These are phyloP conservation scores for Crepidodera aurea DNA, from an alignment of 2,888 invertebrate genomes.

Conservation along the genomic window DNA sequence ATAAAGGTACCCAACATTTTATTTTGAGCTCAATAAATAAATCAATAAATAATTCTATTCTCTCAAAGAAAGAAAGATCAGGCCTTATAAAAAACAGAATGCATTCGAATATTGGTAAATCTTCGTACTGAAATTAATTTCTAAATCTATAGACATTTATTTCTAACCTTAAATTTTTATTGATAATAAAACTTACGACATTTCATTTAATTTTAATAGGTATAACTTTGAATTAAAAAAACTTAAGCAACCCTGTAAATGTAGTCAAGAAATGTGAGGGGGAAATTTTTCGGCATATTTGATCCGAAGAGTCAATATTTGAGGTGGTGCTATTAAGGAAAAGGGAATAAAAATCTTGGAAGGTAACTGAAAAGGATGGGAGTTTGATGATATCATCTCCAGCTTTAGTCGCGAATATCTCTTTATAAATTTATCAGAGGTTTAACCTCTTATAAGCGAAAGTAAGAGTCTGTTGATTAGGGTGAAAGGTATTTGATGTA, in stretches of 20 bases:
- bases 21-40: too few species aligned
- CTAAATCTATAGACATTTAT: too few species aligned
- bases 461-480: constrained; percentile 28
- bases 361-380: constrained; percentile 43
- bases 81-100: too few species aligned
- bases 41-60: too few species aligned
- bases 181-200: too few species aligned
- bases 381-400: constrained; percentile 28
- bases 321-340: constrained; percentile 50
- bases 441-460: constrained; percentile 33
- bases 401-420: constrained; percentile 19
- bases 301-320: constrained; percentile 53
- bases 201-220: too few species aligned
- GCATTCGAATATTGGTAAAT: too few species aligned
- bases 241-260: constrained; percentile 32
- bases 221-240: too few species aligned
- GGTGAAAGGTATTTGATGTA: constrained; percentile 29
- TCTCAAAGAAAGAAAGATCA: too few species aligned
- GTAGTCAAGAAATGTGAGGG: constrained; percentile 35
- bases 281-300: constrained; percentile 55
- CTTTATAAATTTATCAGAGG: constrained; percentile 38
- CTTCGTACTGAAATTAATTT: too few species aligned
- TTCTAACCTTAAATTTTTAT: too few species aligned
- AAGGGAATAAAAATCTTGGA: constrained; percentile 38
- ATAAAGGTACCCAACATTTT: too few species aligned